phyloP scores from a whole-genome alignment of 2,797 vertebrate genomes.

The Propithecus deckenii region DNA sequence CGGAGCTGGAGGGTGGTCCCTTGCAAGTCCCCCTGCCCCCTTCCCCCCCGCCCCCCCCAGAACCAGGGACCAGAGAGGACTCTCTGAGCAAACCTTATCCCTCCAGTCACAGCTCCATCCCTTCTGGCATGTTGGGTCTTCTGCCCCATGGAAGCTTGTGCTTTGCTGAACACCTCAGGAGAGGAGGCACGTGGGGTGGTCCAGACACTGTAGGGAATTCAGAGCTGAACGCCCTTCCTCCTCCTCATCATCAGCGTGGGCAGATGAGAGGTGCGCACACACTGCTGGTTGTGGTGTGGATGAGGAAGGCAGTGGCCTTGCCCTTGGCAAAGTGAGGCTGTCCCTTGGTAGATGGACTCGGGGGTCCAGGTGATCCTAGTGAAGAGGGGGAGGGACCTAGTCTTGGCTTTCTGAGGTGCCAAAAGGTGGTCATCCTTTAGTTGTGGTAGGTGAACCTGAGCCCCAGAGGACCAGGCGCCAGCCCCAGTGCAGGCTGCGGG shows the following conservation, averaged over 20 bases:
- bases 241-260: not conserved
- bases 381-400: not conserved
- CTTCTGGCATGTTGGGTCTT: not conserved
- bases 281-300: not conserved
- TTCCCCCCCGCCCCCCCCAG: not conserved
- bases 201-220: not conserved
- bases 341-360: not conserved
- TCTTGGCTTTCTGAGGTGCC: not conserved
- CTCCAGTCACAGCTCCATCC: not conserved
- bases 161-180: not conserved
- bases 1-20: not conserved
- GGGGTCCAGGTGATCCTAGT: not conserved
- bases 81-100: not conserved
- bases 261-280: not conserved
- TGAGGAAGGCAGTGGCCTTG: not conserved
- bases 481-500: not conserved
- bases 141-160: not conserved
- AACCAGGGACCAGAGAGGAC: not conserved
- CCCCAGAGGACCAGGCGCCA: slow-evolving; percentile 49
- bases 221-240: not conserved
- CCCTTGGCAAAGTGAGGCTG: accelerated
- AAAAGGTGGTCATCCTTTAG: not conserved
- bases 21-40: not conserved
- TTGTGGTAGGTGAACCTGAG: slow-evolving; percentile 22
- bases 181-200: not conserved